Evolutionary conservation across 2,113 vertebrate species (phyloP).

Genomic region (Pristiophorus japonicus): DNA sequence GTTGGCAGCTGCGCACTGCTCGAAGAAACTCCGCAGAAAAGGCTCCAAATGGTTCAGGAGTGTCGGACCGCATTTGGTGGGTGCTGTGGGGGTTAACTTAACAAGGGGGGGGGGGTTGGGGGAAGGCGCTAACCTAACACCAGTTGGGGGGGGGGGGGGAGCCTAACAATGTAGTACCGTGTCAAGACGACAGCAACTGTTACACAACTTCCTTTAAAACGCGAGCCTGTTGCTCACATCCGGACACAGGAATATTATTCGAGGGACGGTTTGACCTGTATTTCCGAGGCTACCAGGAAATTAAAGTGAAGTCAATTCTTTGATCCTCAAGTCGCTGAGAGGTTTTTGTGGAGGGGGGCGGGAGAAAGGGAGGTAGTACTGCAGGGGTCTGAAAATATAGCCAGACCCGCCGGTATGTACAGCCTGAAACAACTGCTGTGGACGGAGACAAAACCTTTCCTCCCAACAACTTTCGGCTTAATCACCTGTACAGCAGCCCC

Average conservation of each 20-base stretch:
- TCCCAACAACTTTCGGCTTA: neutral
- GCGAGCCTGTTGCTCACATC: neutral
- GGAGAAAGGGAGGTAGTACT: neutral
- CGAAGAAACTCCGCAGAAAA: neutral
- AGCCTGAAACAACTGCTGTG: neutral
- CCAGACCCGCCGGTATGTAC: neutral
- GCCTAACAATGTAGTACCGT: too few species aligned
- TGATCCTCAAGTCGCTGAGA: neutral
- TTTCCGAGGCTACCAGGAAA: too few species aligned
- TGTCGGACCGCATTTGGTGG: neutral
- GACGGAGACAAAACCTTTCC: neutral
- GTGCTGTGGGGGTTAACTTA: neutral
- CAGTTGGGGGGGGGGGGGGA: too few species aligned
- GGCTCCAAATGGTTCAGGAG: neutral
- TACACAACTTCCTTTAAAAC: neutral
- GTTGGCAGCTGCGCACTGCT: neutral
- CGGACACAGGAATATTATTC: neutral
- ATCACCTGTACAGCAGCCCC: neutral
- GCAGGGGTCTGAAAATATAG: neutral
- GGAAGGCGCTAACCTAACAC: neutral
- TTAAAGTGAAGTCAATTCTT: neutral
- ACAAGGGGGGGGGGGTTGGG: too few species aligned
- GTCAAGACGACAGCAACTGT: neutral
- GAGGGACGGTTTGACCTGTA: neutral
- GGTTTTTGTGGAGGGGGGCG: neutral